Base-by-base conservation (phyloP, 2,113 vertebrate species). In the Epinephelus fuscoguttatus region DNA sequence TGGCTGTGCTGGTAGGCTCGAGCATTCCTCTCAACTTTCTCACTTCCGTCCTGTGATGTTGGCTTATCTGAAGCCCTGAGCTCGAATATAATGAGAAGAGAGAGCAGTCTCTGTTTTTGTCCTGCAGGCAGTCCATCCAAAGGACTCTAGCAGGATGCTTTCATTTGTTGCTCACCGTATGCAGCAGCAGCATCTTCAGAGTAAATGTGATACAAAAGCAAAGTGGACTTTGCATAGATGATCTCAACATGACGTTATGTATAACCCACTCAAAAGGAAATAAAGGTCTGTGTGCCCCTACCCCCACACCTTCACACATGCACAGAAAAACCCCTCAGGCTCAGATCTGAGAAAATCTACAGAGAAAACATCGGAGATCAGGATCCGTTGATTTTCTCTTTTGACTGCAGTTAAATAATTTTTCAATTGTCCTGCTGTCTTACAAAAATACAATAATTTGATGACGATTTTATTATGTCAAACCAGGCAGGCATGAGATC, bases 1-100 rank as follows among this genome's bases (percentile, higher is more conserved):
- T 53, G 53, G 70, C 84, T 59, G 42, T 52, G 67, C 78, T 53
- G 74, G 49, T 81, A 55, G 78, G 82, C 23, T 66, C 12, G 8
- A 86, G 81, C 83, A 89, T 89, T 90, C 85, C 80, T 90, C 82
- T 90, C 64, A 80, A 85, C 79, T 62, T 70, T 80, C 84, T 91
- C 89, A 91, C 88, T 80, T 90, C 81, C 67, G 17, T 64, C 67
- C 62, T 90, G 70, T 82, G 80, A 82, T 81, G 72, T 76, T 56
- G 61, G 75, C 59, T 90, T 60, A 64, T 89, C 69, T 73, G 80
- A 84, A 88, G 61, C 77, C 79, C 62, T 69, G 2, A 90, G 57
- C 61, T 0, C 61, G 59, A 56, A 60, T 55, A 49, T 77, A 72
- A 89, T 66, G 77, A 90, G 81, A 47, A 49, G 70, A 71, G 53